Evolutionary conservation across 2,888 invertebrate genomes (phyloP), one percentile per base, ranked within the genome.

Genomic region (Metacarcinus magister): DNA sequence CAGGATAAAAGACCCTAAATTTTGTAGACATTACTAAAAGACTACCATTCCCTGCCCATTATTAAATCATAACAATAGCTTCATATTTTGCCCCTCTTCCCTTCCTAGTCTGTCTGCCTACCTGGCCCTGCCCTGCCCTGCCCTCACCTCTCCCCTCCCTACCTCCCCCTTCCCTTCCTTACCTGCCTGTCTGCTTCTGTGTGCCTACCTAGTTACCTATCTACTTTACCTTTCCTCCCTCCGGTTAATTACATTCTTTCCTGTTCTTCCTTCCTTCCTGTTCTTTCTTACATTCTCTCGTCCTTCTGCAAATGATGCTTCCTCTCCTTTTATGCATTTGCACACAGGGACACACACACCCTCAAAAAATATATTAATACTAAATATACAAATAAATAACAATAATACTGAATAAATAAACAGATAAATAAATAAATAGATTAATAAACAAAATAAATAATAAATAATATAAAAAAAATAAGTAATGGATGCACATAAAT

Each of bases 41-140:
- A 43, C 67, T 43, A 90, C 60, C 48, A 44, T 46, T 82, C 89
- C n/a, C 92, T 96, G 94, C 94, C 95, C 94, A 94, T 94, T 94
- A 96, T 94, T 96, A 91, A 95, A 46, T 10, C 48, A 82, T 96
- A 46, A 96, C 95, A 96, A 96, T 89, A 67, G 94, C 75, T 39
- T 94, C 95, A 96, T 95, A 92, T 96, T 92, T 95, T 94, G 94
- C 60, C 89, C 75, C 19, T 67, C 96, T 91, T 39, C 94, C 94
- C 54, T 28, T 43, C 60, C 48, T 16, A 16, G 39, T 92, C 90
- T 43, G 92, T 87, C 92, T 75, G 90, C 43, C 90, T n/a, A 32
- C 95, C 94, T 67, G 60, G 46, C 54, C 44, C 93, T 91, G 46
- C 92, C 67, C 91, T 60, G 32, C 75, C 89, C 93, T 93, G 13